phyloP scores from a whole-genome alignment of 2,888 invertebrate genomes.

The Chymomyza amoena region DNA sequence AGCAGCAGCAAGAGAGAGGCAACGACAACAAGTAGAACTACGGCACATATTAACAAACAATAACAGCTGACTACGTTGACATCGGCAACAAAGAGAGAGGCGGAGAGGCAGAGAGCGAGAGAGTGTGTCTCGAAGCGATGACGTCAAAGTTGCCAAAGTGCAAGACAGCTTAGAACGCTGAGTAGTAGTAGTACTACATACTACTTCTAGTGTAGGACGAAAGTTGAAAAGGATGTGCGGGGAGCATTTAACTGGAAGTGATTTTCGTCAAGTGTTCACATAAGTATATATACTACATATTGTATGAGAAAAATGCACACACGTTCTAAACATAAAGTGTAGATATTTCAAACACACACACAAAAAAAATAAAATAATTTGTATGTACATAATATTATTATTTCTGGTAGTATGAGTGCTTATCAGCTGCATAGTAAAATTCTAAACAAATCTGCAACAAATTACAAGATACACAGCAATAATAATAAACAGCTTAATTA shows the following conservation, averaged over 20 bases:
- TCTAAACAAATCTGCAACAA: constrained; percentile 7
- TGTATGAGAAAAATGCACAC: neutral
- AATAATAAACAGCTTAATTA: neutral
- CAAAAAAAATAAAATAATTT: too few species aligned
- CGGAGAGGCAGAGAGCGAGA: too few species aligned
- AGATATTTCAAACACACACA: too few species aligned
- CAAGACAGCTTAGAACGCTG: constrained; percentile 15
- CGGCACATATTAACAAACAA: constrained; percentile 50
- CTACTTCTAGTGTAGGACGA: neutral
- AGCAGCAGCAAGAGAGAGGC: constrained; percentile 10
- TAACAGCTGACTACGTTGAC: constrained; percentile 36
- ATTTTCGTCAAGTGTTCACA: constrained; percentile 39
- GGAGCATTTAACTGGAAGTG: constrained; percentile 52
- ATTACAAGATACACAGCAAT: constrained; percentile 12
- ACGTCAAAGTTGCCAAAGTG: constrained; percentile 54
- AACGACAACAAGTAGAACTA: constrained; percentile 26
- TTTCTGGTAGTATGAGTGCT: neutral
- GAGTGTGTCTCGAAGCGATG: neutral
- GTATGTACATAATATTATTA: too few species aligned
- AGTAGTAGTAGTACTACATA: neutral
- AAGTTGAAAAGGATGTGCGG: constrained; percentile 41
- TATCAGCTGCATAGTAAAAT: neutral
- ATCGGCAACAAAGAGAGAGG: constrained; percentile 1
- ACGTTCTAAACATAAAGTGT: too few species aligned
- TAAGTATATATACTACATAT: too few species aligned